These are phyloP conservation scores for Lophura nycthemera DNA, from an alignment of 2,113 vertebrate genomes.

Conservation along the genomic window DNA sequence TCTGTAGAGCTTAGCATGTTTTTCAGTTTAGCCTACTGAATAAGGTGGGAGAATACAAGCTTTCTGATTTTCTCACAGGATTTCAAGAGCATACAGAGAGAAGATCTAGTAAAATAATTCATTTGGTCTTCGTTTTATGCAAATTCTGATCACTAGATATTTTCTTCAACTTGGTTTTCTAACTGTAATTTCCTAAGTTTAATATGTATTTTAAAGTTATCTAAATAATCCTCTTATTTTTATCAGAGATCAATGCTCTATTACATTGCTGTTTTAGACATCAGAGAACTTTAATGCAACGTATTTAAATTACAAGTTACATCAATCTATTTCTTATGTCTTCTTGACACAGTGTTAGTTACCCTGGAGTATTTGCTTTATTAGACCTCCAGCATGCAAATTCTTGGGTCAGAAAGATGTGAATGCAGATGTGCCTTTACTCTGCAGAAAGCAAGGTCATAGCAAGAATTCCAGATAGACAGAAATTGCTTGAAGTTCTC, in stretches of 20 bases:
- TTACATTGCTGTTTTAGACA: background rate
- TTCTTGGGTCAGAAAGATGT: background rate
- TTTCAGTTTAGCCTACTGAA: background rate
- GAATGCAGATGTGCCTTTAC: background rate
- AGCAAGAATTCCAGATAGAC: background rate
- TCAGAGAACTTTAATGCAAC: background rate
- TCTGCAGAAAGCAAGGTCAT: background rate
- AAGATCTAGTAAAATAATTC: background rate
- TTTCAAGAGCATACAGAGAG: background rate
- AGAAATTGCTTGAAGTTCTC: background rate
- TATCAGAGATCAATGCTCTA: background rate
- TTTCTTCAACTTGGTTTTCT: background rate
- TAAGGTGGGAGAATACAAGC: background rate
- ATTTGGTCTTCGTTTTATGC: background rate
- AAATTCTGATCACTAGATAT: background rate
- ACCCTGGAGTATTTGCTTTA: background rate
- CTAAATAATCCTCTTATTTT: background rate
- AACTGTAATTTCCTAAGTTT: background rate
- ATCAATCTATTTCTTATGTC: background rate
- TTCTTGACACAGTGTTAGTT: background rate
- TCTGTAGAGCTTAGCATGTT: background rate
- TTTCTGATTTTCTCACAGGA: background rate
- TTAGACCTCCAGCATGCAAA: background rate
- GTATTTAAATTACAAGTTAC: background rate
- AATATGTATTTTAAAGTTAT: background rate